A percentile compares a stretch with the other conserved stretches of the same genome.
These are phyloP conservation scores for Acanthosepion pharaonis DNA, from an alignment of 2,888 invertebrate species.

Conservation along the genomic window DNA sequence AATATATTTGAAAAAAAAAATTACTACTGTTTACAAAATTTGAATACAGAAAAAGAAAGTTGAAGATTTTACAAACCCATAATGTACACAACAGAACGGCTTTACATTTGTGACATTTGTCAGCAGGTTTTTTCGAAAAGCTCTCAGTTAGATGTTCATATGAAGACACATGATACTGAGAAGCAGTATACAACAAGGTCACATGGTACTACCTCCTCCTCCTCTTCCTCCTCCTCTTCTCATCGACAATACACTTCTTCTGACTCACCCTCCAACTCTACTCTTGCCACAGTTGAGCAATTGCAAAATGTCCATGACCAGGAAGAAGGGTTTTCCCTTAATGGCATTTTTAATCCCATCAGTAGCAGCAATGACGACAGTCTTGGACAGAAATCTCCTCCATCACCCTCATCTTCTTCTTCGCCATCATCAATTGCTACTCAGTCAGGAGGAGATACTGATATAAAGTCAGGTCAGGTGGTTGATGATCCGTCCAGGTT, in stretches of 20 bases:
- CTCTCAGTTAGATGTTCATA: neutral
- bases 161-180: neutral
- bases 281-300: neutral
- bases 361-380: neutral
- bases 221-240: neutral
- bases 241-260: neutral
- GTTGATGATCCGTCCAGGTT: neutral
- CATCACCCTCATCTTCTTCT: neutral
- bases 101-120: slow-evolving; percentile 37
- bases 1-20: neutral
- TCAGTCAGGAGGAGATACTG: neutral
- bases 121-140: slow-evolving; percentile 36
- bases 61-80: neutral
- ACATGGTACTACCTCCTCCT: neutral
- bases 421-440: neutral
- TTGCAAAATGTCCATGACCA: neutral
- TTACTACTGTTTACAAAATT: neutral
- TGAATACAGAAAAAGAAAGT: neutral
- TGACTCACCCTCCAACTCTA: neutral
- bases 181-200: neutral
- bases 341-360: neutral
- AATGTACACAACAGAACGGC: slow-evolving; percentile 41
- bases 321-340: neutral
- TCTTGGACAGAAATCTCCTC: neutral
- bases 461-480: neutral